Base-by-base conservation (phyloP, 1,140 invertebrate species). In the Dysdera silvatica region DNA sequence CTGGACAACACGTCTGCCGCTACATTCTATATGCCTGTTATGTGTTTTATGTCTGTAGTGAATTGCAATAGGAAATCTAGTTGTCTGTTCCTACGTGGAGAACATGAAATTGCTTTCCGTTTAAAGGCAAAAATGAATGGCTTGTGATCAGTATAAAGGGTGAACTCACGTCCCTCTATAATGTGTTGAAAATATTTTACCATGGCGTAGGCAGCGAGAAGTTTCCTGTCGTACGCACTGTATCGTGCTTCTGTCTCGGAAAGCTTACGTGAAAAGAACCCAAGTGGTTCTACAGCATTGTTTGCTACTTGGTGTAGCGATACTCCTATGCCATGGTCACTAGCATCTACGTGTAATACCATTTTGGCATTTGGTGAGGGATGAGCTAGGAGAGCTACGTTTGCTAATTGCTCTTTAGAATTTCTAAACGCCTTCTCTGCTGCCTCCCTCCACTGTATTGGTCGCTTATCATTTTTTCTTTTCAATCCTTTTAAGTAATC, bases 51-150 rank as follows among this genome's bases (percentile, higher is more conserved):
- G 28, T 75, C 65, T 0, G 72, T 74, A 0, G 73, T 72, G 59
- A 73, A 77, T 66, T 76, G 74, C 0, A 69, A 62, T 8, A 79
- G 74, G 24, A 65, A 74, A 56, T 77, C 71, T 0, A 78, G 56
- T 14, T 78, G 71, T 10, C 67, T 49, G 1, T 64, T 12, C 43
- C 74, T 65, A 10, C 67, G 16, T 7, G 72, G 65, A 32, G 67
- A 61, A 23, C 61, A 53, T 55, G 41, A 28, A 12, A 69, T 69
- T 12, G 23, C 23, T 7, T 43, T 55, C 40, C 58, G 29, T 10
- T 6, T 18, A 41, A 73, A 68, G 10, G 70, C 71, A 52, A 33
- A 68, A 0, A 40, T 69, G 35, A 76, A 57, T 2, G 69, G 72
- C 48, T 70, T 71, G 49, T 74, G 74, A 53, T 76, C 69, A 0